Percentiles rank a stretch among this genome's conserved stretches.
phyloP scores from a whole-genome alignment of 1,140 invertebrate genomes.

The Catajapyx aquilonaris region DNA sequence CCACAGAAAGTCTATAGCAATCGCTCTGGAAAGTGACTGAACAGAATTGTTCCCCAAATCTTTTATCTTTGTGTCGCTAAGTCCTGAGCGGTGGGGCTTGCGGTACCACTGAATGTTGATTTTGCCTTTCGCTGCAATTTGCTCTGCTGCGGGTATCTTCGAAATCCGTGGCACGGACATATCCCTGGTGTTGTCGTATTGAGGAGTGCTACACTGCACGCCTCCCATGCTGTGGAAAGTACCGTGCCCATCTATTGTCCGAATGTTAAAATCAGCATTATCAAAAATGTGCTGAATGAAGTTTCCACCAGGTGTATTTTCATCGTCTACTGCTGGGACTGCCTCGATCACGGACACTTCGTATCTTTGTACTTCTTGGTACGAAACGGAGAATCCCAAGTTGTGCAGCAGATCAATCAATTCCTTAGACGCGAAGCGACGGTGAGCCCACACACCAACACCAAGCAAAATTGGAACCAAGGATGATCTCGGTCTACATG shows the following conservation, averaged over 20 bases:
- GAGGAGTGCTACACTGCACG: slow-evolving; percentile 9
- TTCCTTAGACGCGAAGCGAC: slow-evolving; percentile 1
- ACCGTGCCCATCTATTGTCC: slow-evolving; percentile 11
- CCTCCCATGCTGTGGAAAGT: slow-evolving; percentile 15
- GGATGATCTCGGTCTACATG: slow-evolving; percentile 4
- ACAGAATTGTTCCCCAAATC: neutral
- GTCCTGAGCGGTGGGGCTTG: neutral
- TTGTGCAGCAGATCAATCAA: neutral
- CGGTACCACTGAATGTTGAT: neutral
- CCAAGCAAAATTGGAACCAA: slow-evolving; percentile 1
- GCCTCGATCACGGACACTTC: neutral
- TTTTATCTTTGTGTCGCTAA: neutral
- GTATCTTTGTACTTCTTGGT: slow-evolving; percentile 1
- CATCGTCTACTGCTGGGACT: too few relatives aligned
- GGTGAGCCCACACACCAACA: neutral
- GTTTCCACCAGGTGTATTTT: neutral
- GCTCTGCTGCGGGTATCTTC: neutral
- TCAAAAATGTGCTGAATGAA: slow-evolving; percentile 10
- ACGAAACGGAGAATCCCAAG: slow-evolving; percentile 2
- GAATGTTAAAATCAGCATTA: slow-evolving; percentile 14
- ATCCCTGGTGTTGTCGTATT: neutral
- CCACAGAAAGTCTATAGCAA: neutral
- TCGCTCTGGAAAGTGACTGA: neutral
- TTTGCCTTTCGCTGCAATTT: neutral
- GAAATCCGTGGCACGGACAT: neutral